Base-by-base conservation (phyloP, 2,113 vertebrate species). In the Hypocryptadius cinnamomeus region DNA sequence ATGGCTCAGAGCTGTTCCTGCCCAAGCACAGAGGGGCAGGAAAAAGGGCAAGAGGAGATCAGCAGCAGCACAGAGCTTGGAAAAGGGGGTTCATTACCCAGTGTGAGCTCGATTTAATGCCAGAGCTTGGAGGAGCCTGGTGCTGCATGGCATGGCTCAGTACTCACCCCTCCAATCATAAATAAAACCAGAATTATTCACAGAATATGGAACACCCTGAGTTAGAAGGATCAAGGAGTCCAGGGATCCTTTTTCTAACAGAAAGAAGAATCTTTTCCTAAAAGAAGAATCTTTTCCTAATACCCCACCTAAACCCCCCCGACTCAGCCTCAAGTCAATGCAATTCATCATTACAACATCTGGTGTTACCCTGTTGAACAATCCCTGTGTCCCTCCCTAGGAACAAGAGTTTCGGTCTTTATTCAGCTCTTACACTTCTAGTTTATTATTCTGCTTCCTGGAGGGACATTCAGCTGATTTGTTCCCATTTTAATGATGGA, bases 1-100 rank as follows among this genome's bases (percentile, higher is more conserved):
- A 2, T 1, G 6, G 69, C 33, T 35, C 2, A 1, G 3, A 13
- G 69, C 60, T 14, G 13, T 0, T 8, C 45, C 65, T 45, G 42
- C 4, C 51, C 66, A 8, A 21, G 33, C 50, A 48, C 1, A 6
- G 51, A 16, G 10, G 20, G 28, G 15, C 6, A 45, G 60, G 8
- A 17, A 31, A 51, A 15, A 69, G 27, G 23, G 60, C 21, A 25
- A 47, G 8, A 47, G 44, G 51, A 39, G 63, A 31, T 4, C 64
- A 78, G 44, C 6, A 79, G 44, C 44, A 30, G n/a, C 25, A 15
- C 6, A 19, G 51, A 44, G 24, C 1, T 30, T n/a, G 74, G 35
- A 20, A 45, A 90, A 91, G 19, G 44, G 7, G 14, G 8, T 47
- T 15, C 13, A 24, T 20, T 5, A 33, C 40, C 25, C 57, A 64